These are phyloP conservation scores for Heliocidaris erythrogramma DNA, from an alignment of 35 echinoderm and acorn worm genomes.

Conservation along the genomic window DNA sequence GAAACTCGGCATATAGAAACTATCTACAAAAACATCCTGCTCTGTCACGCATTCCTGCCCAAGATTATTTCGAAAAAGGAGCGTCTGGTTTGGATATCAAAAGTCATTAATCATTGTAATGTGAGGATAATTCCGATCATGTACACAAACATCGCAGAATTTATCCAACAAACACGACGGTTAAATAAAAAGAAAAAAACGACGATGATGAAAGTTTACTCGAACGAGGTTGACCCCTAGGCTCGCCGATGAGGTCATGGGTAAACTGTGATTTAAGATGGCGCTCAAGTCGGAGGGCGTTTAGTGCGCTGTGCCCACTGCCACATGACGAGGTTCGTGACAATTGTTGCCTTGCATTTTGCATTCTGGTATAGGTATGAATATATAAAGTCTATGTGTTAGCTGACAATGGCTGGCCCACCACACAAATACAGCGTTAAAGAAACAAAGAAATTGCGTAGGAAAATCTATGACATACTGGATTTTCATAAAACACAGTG, in stretches of 20 bases:
- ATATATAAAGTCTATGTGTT: no score
- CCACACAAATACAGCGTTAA: no score
- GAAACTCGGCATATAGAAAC: neutral
- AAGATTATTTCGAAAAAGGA: neutral
- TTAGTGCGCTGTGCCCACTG: neutral
- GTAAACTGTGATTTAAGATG: constrained; percentile 35
- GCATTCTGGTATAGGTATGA: no score
- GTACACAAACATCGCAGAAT: constrained; percentile 25
- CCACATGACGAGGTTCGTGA: neutral
- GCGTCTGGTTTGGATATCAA: neutral
- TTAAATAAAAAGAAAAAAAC: neutral
- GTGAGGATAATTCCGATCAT: constrained; percentile 40
- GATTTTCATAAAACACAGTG: no score
- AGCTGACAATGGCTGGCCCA: no score
- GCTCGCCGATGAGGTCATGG: neutral
- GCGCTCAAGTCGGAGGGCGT: neutral
- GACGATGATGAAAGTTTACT: neutral
- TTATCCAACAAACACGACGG: constrained; percentile 29
- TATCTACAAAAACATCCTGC: neutral
- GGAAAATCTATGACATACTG: no score
- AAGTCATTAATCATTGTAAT: constrained; percentile 38
- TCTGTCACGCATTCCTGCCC: neutral
- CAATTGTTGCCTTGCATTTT: no score
- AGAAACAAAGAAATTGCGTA: no score
- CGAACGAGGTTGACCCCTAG: constrained; percentile 16